phyloP scores from a whole-genome alignment of 2,113 vertebrate genomes.

The Micronycteris hirsuta region DNA sequence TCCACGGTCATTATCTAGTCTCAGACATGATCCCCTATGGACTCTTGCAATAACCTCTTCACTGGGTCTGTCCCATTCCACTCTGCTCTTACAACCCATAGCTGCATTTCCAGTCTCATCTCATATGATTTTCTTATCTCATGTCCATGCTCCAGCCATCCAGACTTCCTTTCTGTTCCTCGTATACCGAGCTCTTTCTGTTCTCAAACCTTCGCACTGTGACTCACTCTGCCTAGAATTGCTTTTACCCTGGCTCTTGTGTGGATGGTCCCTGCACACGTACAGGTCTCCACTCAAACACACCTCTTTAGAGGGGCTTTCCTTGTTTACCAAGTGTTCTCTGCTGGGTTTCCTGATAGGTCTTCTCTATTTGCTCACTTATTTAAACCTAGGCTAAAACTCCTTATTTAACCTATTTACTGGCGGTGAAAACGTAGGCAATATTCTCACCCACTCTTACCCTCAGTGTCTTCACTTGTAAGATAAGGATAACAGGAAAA shows the following conservation, averaged over 20 bases:
- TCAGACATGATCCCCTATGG: not conserved
- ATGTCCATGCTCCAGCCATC: not conserved
- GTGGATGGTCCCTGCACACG: not conserved
- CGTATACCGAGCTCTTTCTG: not conserved
- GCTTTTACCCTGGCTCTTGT: not conserved
- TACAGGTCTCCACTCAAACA: not conserved
- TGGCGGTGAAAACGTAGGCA: not conserved
- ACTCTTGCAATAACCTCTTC: not conserved
- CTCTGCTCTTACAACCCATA: not conserved
- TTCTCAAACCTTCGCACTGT: not conserved
- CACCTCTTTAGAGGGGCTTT: not conserved
- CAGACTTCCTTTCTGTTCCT: not conserved
- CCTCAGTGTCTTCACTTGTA: not conserved
- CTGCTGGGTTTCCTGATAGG: not conserved
- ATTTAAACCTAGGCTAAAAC: not conserved
- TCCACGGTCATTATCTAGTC: not conserved
- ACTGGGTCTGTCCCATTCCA: not conserved
- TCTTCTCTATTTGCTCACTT: not conserved
- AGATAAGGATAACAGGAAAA: not conserved
- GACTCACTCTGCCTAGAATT: not conserved
- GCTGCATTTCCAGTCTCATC: not conserved
- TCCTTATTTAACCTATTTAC: not conserved
- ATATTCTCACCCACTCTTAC: not conserved
- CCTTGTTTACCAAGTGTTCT: not conserved
- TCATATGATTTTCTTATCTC: not conserved